Percentiles rank a stretch among this genome's conserved stretches.
Conservation (phyloP, 2,888 invertebrate species). For the Crematogaster levior region DNA sequence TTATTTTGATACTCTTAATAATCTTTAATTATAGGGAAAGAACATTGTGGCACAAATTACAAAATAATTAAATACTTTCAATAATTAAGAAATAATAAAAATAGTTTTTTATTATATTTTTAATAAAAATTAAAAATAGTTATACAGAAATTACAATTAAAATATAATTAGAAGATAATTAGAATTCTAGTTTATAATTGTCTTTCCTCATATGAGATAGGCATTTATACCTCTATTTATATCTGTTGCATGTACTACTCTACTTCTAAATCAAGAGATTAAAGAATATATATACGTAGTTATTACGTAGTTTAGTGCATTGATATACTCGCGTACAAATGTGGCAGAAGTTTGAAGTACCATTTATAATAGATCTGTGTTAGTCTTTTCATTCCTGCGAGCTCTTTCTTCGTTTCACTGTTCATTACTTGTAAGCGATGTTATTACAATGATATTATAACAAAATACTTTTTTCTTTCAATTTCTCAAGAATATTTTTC, state of each 20-base stretch:
- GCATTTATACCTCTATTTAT: constrained; percentile 1
- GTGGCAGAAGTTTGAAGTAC: constrained; percentile 66
- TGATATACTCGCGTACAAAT: constrained; percentile 54
- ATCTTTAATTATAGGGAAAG: not conserved
- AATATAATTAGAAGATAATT: constrained; percentile 44
- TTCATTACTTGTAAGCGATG: not conserved
- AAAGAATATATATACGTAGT: constrained; percentile 19
- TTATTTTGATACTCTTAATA: constrained; percentile 1
- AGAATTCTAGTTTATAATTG: constrained; percentile 11
- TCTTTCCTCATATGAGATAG: not conserved
- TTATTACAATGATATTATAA: not conserved
- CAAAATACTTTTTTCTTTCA: not conserved
- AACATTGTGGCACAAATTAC: not conserved
- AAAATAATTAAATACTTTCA: constrained; percentile 12
- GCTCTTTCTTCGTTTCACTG: not conserved
- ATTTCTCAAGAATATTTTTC: not conserved
- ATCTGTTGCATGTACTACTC: not conserved
- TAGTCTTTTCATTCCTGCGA: not conserved
- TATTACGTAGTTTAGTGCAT: constrained; percentile 1
- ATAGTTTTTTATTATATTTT: too few species aligned
- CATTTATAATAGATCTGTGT: constrained; percentile 20
- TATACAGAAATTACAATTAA: constrained; percentile 19
- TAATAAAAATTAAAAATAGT: too few species aligned
- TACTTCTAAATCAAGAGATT: constrained; percentile 13
- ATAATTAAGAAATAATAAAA: too few species aligned